Evolutionary conservation across 37 sponge, comb jelly and placozoan genomes (phyloP).

Genomic region (Beroe forskalii): DNA sequence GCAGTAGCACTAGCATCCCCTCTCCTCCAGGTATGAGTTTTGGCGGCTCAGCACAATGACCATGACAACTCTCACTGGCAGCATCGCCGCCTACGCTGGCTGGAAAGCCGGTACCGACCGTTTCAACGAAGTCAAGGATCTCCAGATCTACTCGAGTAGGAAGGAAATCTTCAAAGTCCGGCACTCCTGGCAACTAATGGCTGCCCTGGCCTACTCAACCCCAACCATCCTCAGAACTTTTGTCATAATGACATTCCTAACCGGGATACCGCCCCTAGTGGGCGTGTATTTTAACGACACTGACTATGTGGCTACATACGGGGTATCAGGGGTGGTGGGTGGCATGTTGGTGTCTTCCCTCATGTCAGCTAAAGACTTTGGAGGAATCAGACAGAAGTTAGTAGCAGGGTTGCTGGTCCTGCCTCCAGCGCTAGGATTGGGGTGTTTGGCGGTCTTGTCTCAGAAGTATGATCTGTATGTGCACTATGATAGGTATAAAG

Average conservation of each 20-base stretch:
- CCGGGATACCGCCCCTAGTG: neutral
- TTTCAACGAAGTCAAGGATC: conserved; percentile 6
- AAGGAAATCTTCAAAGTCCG: neutral
- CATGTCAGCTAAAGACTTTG: neutral
- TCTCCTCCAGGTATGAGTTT: neutral
- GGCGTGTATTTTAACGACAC: conserved; percentile 50
- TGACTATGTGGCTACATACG: conserved; percentile 2
- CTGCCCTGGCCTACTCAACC: conserved; percentile 11
- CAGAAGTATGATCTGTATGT: conserved; percentile 37
- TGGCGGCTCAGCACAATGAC: neutral
- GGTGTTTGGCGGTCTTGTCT: neutral
- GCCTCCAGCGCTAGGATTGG: neutral
- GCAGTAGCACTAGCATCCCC: too few species aligned
- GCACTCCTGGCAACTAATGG: neutral
- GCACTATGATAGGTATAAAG: conserved; percentile 10
- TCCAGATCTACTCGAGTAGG: neutral
- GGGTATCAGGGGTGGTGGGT: neutral
- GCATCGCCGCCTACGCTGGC: neutral
- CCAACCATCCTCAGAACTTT: conserved; percentile 22
- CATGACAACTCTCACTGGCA: neutral
- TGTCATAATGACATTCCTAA: neutral
- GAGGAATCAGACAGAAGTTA: conserved; percentile 4
- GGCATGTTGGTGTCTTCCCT: neutral
- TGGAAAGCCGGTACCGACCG: neutral
- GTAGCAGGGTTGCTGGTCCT: neutral